Evolutionary conservation across 92 coral and sea anemone species (phyloP).

Genomic region (Scolanthus callimorphus): DNA sequence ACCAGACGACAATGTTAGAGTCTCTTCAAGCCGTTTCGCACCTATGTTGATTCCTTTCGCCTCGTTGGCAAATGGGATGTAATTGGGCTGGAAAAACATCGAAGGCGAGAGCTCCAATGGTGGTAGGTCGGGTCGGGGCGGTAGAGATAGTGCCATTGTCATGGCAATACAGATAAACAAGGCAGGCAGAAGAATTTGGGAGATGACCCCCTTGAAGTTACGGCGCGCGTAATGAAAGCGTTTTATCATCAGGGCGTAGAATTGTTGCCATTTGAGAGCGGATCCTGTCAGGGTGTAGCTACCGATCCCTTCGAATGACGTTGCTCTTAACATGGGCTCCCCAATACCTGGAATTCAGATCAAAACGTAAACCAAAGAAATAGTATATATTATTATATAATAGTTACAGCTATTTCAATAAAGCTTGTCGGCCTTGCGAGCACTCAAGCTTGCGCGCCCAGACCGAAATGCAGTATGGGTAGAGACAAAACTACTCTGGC

Average conservation of each 20-base stretch:
- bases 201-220: constrained; percentile 90
- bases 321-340: no score
- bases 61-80: constrained; percentile 95
- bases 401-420: no score
- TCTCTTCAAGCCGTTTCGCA: constrained; percentile 75
- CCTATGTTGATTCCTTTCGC: constrained; percentile 71
- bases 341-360: no score
- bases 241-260: constrained; percentile 79
- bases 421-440: no score
- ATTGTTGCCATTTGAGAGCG: constrained; percentile 85
- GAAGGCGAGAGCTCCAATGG: constrained; percentile 85
- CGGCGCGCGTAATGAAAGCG: constrained; percentile 93
- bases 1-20: constrained; percentile 91
- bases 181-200: constrained; percentile 93
- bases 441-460: no score
- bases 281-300: constrained; percentile 71
- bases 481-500: no score
- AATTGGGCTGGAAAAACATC: constrained; percentile 92
- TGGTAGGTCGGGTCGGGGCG: constrained; percentile 80
- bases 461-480: no score
- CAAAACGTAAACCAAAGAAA: no score
- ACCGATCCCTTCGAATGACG: constrained; percentile 73
- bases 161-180: constrained; percentile 91
- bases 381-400: no score
- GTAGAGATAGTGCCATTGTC: constrained; percentile 96